Evolutionary conservation across 2,888 invertebrate species (phyloP).

Genomic region (Sussaba pulchella): DNA sequence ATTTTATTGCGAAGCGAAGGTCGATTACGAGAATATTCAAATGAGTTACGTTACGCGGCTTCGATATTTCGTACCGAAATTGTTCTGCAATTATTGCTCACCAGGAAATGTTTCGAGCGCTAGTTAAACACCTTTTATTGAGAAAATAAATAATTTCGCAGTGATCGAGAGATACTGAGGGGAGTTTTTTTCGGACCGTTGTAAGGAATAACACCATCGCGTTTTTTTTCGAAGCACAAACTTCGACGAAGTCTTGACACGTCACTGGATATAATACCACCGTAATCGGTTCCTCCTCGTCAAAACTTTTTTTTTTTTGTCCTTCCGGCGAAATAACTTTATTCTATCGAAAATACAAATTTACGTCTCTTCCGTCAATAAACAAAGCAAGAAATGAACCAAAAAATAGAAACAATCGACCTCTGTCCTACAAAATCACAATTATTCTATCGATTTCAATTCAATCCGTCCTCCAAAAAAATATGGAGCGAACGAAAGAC

Average conservation of each 20-base stretch:
- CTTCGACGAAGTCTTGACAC: constrained; percentile 24
- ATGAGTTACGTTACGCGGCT: neutral
- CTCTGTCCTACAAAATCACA: too few relatives aligned
- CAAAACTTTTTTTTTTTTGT: neutral
- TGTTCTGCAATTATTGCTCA: neutral
- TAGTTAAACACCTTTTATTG: neutral
- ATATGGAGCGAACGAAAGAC: too few relatives aligned
- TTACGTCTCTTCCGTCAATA: too few relatives aligned
- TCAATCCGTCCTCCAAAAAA: too few relatives aligned
- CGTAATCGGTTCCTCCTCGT: neutral
- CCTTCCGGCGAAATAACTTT: too few relatives aligned
- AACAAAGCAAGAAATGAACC: too few relatives aligned
- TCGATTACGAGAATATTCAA: neutral
- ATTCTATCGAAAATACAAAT: too few relatives aligned
- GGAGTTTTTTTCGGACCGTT: too few relatives aligned
- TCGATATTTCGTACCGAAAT: constrained; percentile 3
- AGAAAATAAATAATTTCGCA: constrained; percentile 41
- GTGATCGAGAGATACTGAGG: neutral
- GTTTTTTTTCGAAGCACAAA: constrained; percentile 3
- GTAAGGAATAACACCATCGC: too few relatives aligned
- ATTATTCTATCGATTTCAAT: too few relatives aligned
- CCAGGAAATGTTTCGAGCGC: neutral
- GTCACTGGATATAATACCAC: constrained; percentile 13
- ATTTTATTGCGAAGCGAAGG: constrained; percentile 1
- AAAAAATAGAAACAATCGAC: too few relatives aligned